A percentile compares a stretch with the other conserved stretches of the same genome.
These are phyloP conservation scores for Scaptomyza flava DNA, from an alignment of 2,888 invertebrate species.

Conservation along the genomic window DNA sequence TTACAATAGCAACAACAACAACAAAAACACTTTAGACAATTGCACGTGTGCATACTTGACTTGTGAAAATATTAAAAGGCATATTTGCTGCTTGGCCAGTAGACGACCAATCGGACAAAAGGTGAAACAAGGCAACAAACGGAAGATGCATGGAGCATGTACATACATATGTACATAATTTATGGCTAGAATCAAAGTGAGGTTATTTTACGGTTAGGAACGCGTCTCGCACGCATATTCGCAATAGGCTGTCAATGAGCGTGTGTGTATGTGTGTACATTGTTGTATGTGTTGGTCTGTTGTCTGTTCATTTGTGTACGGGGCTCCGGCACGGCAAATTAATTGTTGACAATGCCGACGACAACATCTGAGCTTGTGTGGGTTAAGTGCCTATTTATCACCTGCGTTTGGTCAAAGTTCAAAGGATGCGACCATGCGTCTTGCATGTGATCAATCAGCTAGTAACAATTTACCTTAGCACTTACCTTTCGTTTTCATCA, in stretches of 20 bases:
- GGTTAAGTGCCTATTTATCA: constrained; percentile 70
- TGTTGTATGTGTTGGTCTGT: no score
- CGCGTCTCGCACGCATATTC: constrained; percentile 21
- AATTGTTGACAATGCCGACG: constrained; percentile 69
- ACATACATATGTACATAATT: constrained; percentile 28
- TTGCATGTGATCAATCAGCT: constrained; percentile 41
- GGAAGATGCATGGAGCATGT: constrained; percentile 44
- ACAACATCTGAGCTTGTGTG: constrained; percentile 37
- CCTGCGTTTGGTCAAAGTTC: constrained; percentile 54
- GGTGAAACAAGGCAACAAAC: constrained; percentile 43
- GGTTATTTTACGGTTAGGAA: constrained; percentile 27
- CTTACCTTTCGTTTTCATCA: constrained; percentile 13
- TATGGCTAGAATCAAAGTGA: constrained; percentile 38
- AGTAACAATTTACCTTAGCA: constrained; percentile 2
- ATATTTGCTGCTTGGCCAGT: constrained; percentile 76
- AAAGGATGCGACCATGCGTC: constrained; percentile 27
- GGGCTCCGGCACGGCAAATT: constrained; percentile 54
- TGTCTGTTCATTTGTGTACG: constrained; percentile 11
- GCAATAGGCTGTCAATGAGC: constrained; percentile 38
- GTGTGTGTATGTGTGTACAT: constrained; percentile 17
- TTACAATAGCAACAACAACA: constrained; percentile 36
- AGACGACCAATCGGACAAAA: constrained; percentile 34
- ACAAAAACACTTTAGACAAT: constrained; percentile 51
- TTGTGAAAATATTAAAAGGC: constrained; percentile 66
- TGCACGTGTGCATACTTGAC: constrained; percentile 60